These are phyloP conservation scores for Colaptes auratus DNA, from an alignment of 2,113 vertebrate species.

Conservation along the genomic window DNA sequence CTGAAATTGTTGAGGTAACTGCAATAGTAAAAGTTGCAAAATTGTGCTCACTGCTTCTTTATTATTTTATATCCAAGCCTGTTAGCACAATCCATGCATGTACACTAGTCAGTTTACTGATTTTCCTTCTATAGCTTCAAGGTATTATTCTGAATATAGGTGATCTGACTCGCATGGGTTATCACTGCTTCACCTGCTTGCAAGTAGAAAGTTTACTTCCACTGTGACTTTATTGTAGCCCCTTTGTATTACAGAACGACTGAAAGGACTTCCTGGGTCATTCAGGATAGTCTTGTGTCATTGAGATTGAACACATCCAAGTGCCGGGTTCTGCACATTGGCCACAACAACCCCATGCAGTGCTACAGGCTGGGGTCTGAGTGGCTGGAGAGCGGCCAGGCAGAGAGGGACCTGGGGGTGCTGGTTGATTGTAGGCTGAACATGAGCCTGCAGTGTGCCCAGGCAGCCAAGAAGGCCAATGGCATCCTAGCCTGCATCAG, in stretches of 20 bases:
- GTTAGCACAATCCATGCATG: not conserved
- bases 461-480: no score
- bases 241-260: not conserved
- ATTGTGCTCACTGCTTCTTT: not conserved
- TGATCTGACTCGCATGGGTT: constrained; percentile 42
- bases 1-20: not conserved
- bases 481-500: no score
- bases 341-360: no score
- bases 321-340: no score
- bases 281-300: not conserved
- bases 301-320: no score
- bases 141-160: constrained; percentile 15
- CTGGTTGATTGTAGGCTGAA: no score
- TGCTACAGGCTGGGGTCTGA: no score
- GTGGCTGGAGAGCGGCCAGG: no score
- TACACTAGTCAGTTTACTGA: constrained; percentile 18
- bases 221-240: not conserved
- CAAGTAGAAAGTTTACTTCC: not conserved
- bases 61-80: constrained; percentile 2
- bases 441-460: no score
- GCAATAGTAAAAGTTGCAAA: not conserved
- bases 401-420: no score
- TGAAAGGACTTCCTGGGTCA: not conserved
- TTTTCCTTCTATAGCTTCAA: constrained; percentile 46
- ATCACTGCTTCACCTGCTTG: not conserved